Evolutionary conservation across 2,888 invertebrate genomes (phyloP).

Genomic region (Hedya salicella): DNA sequence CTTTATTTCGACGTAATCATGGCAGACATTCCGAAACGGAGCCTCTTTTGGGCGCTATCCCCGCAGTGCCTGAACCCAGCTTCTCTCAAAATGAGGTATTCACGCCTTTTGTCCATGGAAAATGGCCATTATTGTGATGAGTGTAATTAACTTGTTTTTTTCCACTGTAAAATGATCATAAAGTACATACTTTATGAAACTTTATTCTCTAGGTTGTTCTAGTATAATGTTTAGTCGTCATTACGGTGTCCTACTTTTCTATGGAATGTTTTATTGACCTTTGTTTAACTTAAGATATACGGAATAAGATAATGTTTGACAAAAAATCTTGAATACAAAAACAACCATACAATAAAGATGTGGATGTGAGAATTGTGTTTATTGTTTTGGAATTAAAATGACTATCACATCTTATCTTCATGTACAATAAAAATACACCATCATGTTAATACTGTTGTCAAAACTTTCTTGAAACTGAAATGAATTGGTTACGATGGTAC

Average conservation of each 20-base stretch:
- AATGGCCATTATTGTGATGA: slow-evolving; percentile 4
- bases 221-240: neutral
- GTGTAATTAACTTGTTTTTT: neutral
- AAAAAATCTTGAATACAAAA: no score
- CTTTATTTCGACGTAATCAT: slow-evolving; percentile 58
- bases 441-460: no score
- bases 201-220: slow-evolving; percentile 23
- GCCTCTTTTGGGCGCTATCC: slow-evolving; percentile 66
- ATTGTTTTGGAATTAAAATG: no score
- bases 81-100: slow-evolving; percentile 63
- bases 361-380: no score
- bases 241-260: neutral
- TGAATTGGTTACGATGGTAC: no score
- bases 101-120: neutral
- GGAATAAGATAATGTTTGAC: neutral
- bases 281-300: neutral
- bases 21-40: slow-evolving; percentile 64
- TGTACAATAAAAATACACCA: no score
- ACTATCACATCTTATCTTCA: no score
- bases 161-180: no score
- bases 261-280: neutral
- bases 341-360: no score
- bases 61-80: slow-evolving; percentile 54
- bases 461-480: no score
- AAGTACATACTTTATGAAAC: no score